Percentiles rank a stretch among this genome's conserved stretches.
phyloP scores from a whole-genome alignment of 2,113 vertebrate species.

The Thomomys bottae region DNA sequence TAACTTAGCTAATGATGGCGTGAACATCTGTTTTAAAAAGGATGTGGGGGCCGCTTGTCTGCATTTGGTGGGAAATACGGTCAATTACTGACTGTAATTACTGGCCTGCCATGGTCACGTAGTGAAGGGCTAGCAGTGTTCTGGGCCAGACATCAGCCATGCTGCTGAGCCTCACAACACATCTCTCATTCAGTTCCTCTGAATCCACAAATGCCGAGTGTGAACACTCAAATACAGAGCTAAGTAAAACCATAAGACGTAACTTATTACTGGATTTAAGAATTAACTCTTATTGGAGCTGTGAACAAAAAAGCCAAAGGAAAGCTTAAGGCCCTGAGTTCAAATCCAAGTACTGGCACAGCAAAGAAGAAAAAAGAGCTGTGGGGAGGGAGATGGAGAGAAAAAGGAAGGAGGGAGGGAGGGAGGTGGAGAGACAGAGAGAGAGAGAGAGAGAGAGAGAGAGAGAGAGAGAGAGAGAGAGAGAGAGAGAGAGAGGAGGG shows the following conservation, averaged over 20 bases:
- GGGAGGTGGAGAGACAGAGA: too few species aligned
- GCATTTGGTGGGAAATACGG: accelerated
- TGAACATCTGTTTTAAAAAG: not conserved
- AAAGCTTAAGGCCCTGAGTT: too few species aligned
- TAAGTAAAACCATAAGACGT: not conserved
- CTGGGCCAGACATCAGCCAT: accelerated
- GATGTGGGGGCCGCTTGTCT: accelerated
- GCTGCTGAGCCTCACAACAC: not conserved
- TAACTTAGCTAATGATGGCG: not conserved
- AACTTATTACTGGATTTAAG: not conserved
- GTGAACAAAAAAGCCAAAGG: too few species aligned
- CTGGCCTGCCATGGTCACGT: too few species aligned
- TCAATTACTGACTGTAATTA: not conserved
- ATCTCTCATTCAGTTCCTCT: not conserved
- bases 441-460: too few species aligned
- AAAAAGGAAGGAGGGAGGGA: too few species aligned
- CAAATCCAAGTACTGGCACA: too few species aligned
- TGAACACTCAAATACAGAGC: not conserved
- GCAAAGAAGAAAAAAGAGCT: too few species aligned
- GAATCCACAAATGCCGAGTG: not conserved
- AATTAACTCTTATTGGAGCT: not conserved
- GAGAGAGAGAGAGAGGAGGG: too few species aligned
- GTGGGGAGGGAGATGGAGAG: too few species aligned
- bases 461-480: too few species aligned
- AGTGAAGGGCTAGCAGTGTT: not conserved